Evolutionary conservation across 1,140 invertebrate species (phyloP).

Genomic region (Zaprionus ghesquierei): DNA sequence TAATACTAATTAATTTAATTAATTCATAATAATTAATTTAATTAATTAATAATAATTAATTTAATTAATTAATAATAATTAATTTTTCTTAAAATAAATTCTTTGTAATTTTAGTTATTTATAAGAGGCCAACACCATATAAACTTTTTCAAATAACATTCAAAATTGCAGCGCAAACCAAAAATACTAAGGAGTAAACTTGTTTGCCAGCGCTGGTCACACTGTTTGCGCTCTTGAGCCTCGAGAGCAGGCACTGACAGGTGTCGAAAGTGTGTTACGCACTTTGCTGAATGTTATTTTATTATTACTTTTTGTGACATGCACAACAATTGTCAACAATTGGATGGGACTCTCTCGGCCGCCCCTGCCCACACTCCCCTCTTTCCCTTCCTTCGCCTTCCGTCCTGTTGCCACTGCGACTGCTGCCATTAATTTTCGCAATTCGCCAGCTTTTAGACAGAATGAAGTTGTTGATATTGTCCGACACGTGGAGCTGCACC

Average conservation of each 20-base stretch:
- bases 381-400: background rate
- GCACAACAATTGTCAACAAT: constrained; percentile 70
- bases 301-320: constrained; percentile 67
- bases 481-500: constrained; percentile 40
- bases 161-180: background rate
- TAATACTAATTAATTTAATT: too few species aligned
- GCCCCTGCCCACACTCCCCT: background rate
- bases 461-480: constrained; percentile 72
- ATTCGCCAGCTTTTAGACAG: constrained; percentile 29
- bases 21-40: too few species aligned
- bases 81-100: too few species aligned
- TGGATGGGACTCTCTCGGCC: constrained; percentile 25
- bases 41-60: too few species aligned
- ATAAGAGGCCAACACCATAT: too few species aligned
- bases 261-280: constrained; percentile 39
- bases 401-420: background rate
- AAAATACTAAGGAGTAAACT: background rate
- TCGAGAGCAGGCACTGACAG: constrained; percentile 18
- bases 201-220: background rate
- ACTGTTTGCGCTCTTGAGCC: background rate
- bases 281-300: constrained; percentile 54
- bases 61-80: too few species aligned
- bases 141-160: background rate
- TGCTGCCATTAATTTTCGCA: constrained; percentile 38
- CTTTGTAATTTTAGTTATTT: too few species aligned